Conservation (phyloP, 2,888 invertebrate genomes). For the Dastarcus helophoroides region DNA sequence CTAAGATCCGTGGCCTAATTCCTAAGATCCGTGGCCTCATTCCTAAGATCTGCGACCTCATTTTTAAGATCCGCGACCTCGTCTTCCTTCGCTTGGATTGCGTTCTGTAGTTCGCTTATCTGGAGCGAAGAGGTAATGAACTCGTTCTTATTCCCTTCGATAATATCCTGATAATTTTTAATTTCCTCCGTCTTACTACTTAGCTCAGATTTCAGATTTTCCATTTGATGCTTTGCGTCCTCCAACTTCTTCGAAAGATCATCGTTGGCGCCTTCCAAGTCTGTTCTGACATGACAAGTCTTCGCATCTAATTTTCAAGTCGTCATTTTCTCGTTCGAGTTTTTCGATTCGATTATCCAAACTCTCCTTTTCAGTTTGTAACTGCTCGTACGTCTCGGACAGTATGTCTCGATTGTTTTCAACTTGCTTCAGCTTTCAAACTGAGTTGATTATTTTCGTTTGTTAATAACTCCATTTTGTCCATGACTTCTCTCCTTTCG, state of each 20-base stretch:
- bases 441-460: constrained; percentile 46
- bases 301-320: constrained; percentile 19
- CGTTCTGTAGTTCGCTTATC: constrained; percentile 24
- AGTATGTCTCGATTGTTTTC: constrained; percentile 35
- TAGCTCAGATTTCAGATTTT: constrained; percentile 24
- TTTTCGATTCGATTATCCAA: constrained; percentile 38
- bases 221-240: constrained; percentile 19
- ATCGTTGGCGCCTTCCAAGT: constrained; percentile 27
- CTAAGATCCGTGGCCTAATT: no score
- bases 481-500: constrained; percentile 58
- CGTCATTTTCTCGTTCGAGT: constrained; percentile 27
- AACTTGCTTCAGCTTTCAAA: constrained; percentile 40
- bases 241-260: constrained; percentile 21
- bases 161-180: constrained; percentile 24
- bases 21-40: constrained; percentile 17
- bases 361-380: constrained; percentile 39
- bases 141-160: constrained; percentile 31
- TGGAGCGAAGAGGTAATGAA: constrained; percentile 25
- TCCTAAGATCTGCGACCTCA: constrained; percentile 11
- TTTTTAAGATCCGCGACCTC: constrained; percentile 18
- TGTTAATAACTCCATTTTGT: constrained; percentile 52
- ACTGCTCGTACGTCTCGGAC: constrained; percentile 34
- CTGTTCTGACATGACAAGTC: constrained; percentile 22
- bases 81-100: constrained; percentile 24
- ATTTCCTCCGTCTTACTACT: constrained; percentile 25